Evolutionary conservation across 2,113 vertebrate species (phyloP).

Genomic region (Cygnus atratus): DNA sequence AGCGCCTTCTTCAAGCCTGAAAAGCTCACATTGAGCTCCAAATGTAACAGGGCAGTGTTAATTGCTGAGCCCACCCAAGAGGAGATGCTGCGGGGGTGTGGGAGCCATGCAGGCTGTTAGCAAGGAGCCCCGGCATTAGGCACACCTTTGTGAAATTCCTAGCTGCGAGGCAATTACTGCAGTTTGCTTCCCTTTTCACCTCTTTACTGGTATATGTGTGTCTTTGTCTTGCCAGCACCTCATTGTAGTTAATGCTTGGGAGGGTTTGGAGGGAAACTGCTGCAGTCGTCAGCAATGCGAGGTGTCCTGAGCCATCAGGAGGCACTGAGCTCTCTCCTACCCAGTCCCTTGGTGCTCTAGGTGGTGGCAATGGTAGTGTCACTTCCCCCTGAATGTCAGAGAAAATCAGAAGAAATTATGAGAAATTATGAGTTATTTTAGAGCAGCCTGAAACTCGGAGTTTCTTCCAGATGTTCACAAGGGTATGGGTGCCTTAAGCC

Average conservation of each 20-base stretch:
- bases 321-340: neutral
- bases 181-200: neutral
- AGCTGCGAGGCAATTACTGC: neutral
- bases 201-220: neutral
- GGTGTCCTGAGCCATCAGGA: neutral
- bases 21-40: neutral
- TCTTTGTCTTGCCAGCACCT: neutral
- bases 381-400: neutral
- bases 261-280: neutral
- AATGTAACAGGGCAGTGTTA: neutral
- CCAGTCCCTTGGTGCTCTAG: neutral
- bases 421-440: neutral
- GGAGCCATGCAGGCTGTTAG: neutral
- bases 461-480: neutral
- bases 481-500: neutral
- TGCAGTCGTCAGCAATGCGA: neutral
- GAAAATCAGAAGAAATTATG: neutral
- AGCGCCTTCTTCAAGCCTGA: neutral
- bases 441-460: neutral
- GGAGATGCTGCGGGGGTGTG: neutral
- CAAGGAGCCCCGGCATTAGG: neutral
- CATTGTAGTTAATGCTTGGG: neutral
- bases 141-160: constrained; percentile 31
- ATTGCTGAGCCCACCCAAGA: constrained; percentile 42
- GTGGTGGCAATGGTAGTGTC: neutral